Conservation (phyloP, 2,888 invertebrate species). For the Hecatera dysodea region DNA sequence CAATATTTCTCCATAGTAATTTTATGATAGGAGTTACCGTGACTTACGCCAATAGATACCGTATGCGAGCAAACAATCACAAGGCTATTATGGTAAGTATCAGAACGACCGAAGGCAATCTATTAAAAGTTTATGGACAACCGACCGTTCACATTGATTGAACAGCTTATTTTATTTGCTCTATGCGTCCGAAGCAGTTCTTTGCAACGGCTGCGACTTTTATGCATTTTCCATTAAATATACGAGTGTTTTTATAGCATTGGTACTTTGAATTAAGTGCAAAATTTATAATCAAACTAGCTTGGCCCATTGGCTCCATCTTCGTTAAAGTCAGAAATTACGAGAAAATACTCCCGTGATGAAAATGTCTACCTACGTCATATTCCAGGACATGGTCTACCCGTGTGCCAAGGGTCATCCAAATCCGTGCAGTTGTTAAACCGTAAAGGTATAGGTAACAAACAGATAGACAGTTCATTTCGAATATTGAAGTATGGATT, state of each 20-base stretch:
- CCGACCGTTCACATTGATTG: slow-evolving; percentile 80
- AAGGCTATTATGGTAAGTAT: slow-evolving; percentile 84
- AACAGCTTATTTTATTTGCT: slow-evolving; percentile 82
- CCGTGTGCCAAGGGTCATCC: no score
- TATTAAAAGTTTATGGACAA: slow-evolving; percentile 84
- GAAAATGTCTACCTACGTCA: no score
- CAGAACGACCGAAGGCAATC: slow-evolving; percentile 82
- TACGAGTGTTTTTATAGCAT: neutral
- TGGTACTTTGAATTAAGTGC: neutral
- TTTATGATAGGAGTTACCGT: slow-evolving; percentile 65
- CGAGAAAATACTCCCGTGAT: no score
- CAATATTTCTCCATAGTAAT: slow-evolving; percentile 60
- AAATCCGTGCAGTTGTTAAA: no score
- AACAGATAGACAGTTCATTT: no score
- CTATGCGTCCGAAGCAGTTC: slow-evolving; percentile 68
- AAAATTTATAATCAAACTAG: slow-evolving; percentile 1
- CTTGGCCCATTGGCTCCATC: no score
- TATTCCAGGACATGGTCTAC: no score
- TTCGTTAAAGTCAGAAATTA: no score
- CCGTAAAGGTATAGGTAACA: no score
- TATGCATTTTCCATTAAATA: slow-evolving; percentile 26
- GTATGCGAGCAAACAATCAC: slow-evolving; percentile 73
- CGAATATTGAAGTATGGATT: neutral
- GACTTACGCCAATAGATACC: slow-evolving; percentile 63
- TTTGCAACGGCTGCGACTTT: slow-evolving; percentile 46